These are phyloP conservation scores for Unio delphinus DNA, from an alignment of 2,888 invertebrate species.

Conservation along the genomic window DNA sequence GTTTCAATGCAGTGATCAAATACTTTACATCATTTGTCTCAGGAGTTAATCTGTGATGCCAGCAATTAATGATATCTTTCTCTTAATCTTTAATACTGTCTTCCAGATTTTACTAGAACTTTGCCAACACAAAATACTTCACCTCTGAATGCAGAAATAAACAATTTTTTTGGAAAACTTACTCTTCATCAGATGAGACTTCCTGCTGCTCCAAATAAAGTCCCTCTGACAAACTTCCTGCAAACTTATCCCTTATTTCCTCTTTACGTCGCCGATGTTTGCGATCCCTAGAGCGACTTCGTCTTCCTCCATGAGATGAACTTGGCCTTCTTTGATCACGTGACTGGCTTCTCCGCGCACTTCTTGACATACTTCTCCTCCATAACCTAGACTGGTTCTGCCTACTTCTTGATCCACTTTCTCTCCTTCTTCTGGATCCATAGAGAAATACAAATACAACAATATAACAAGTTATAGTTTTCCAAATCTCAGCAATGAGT, in stretches of 20 bases:
- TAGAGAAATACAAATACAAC: too few species aligned
- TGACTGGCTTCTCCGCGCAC: conserved; percentile 13
- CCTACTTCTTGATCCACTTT: conserved; percentile 2
- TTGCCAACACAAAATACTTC: too few species aligned
- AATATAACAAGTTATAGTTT: too few species aligned
- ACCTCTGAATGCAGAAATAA: too few species aligned
- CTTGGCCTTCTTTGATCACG: conserved; percentile 30
- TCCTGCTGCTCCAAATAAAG: conserved; percentile 78
- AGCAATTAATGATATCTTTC: too few species aligned
- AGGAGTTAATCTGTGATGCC: too few species aligned
- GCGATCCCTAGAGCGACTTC: conserved; percentile 36
- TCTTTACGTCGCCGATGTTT: conserved; percentile 23
- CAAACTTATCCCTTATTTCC: conserved; percentile 72
- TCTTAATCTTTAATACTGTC: too few species aligned
- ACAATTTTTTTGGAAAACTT: not conserved
- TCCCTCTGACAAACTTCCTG: conserved; percentile 85
- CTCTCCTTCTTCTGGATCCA: not conserved
- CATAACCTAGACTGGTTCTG: not conserved
- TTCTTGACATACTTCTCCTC: conserved; percentile 14
- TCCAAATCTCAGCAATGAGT: too few species aligned
- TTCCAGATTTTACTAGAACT: too few species aligned
- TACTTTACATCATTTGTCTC: too few species aligned
- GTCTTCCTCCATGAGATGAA: conserved; percentile 16
- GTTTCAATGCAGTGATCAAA: too few species aligned
- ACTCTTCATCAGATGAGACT: conserved; percentile 63